Conservation (phyloP, 2,888 invertebrate genomes). For the Crepidodera aurea region DNA sequence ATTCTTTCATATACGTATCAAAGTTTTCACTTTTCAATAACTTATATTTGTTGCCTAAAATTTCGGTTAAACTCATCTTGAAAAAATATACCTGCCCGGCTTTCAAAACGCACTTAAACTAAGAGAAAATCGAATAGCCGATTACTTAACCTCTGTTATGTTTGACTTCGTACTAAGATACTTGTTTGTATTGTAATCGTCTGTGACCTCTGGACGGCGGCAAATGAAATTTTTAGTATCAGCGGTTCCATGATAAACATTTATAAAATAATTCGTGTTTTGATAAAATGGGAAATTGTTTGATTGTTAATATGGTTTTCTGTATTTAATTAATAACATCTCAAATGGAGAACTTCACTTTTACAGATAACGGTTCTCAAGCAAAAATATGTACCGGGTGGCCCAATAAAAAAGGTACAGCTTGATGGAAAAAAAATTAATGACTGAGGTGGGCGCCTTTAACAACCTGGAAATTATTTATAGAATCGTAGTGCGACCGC, state of each 20-base stretch:
- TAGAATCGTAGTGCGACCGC: no score
- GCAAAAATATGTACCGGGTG: no score
- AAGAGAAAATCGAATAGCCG: neutral
- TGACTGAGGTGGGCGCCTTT: no score
- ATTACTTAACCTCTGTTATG: neutral
- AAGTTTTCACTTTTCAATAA: slow-evolving; percentile 82
- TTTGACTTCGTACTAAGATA: neutral
- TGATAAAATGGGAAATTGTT: no score
- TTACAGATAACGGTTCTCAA: no score
- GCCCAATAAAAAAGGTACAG: no score
- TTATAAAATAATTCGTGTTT: no score
- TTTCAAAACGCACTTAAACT: neutral
- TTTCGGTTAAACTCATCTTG: slow-evolving; percentile 51
- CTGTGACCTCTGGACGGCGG: neutral
- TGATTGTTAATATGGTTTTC: no score
- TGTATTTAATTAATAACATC: no score
- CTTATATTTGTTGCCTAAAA: slow-evolving; percentile 81
- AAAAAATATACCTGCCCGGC: neutral
- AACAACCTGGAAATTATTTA: no score
- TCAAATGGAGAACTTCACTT: no score
- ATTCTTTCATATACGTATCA: slow-evolving; percentile 87
- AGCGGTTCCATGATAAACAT: neutral
- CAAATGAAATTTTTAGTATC: neutral
- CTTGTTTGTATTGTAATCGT: neutral
- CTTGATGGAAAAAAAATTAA: no score